Percentiles rank a stretch among this genome's conserved stretches.
Conservation (phyloP, 2,888 invertebrate genomes). For the Heliconius ismenius region DNA sequence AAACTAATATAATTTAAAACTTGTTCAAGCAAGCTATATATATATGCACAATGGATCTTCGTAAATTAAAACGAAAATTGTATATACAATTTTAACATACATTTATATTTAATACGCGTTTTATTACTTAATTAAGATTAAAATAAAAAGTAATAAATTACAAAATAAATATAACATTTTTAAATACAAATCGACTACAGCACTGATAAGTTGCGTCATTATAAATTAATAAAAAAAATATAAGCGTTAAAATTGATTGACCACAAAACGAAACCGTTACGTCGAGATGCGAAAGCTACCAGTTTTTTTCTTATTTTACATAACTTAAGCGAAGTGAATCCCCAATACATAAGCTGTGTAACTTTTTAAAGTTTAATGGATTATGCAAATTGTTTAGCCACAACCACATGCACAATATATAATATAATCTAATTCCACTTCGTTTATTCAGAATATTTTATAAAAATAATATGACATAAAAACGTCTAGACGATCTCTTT, state of each 20-base stretch:
- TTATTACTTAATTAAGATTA: background rate
- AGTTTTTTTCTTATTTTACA: conserved; percentile 18
- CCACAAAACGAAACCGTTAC: conserved; percentile 27
- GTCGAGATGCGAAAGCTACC: conserved; percentile 20
- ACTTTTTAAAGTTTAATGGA: conserved; percentile 29
- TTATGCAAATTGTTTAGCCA: conserved; percentile 23
- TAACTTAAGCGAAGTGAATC: conserved; percentile 16
- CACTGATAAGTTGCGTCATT: background rate
- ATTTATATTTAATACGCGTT: background rate
- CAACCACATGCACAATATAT: conserved; percentile 12
- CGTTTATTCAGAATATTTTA: conserved; percentile 14
- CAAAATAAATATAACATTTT: too few species aligned
- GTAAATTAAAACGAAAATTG: conserved; percentile 25
- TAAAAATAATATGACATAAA: conserved; percentile 17
- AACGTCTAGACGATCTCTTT: conserved; percentile 16
- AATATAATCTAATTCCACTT: background rate
- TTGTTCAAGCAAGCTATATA: background rate
- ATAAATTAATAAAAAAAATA: conserved; percentile 3
- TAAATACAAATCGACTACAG: background rate
- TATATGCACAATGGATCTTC: background rate
- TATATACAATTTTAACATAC: conserved; percentile 15
- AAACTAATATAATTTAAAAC: conserved; percentile 8
- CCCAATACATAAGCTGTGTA: conserved; percentile 18
- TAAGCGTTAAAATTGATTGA: conserved; percentile 14
- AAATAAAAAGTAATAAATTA: background rate